These are phyloP conservation scores for Apantesis nais DNA, from an alignment of 2,888 invertebrate species.

Conservation along the genomic window DNA sequence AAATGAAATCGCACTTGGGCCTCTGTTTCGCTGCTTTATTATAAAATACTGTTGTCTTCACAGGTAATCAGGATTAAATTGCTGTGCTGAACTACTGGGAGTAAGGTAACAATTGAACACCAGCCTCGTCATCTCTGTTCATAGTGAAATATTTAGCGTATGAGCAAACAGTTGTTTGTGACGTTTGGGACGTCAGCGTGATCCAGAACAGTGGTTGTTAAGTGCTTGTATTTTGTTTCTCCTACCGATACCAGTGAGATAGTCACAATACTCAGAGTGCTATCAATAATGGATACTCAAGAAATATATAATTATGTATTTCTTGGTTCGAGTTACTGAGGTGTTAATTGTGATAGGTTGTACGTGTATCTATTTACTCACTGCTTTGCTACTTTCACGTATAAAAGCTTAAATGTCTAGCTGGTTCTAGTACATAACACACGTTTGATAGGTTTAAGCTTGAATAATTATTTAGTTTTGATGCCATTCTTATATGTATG, in stretches of 20 bases:
- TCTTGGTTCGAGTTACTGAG: constrained; percentile 30
- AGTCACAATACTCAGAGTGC: neutral
- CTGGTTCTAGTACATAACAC: constrained; percentile 38
- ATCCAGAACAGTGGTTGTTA: neutral
- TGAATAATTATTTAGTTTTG: constrained; percentile 23
- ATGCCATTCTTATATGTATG: constrained; percentile 37
- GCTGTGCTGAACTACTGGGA: neutral
- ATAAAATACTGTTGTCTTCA: neutral
- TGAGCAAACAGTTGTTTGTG: neutral
- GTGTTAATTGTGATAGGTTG: constrained; percentile 13
- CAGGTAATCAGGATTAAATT: neutral
- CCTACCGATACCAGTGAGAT: neutral
- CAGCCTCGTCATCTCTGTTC: constrained; percentile 1
- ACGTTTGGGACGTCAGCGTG: no score
- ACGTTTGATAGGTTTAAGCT: constrained; percentile 21
- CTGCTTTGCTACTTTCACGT: constrained; percentile 22
- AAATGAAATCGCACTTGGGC: no score
- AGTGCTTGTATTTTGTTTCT: neutral
- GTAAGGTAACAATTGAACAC: neutral
- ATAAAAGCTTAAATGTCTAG: constrained; percentile 29
- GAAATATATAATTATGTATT: neutral
- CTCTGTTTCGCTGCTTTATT: no score
- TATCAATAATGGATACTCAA: neutral
- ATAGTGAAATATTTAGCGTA: neutral
- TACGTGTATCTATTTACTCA: constrained; percentile 12